Base-by-base conservation (phyloP, 2,113 vertebrate genomes). In the Gymnogyps californianus region DNA sequence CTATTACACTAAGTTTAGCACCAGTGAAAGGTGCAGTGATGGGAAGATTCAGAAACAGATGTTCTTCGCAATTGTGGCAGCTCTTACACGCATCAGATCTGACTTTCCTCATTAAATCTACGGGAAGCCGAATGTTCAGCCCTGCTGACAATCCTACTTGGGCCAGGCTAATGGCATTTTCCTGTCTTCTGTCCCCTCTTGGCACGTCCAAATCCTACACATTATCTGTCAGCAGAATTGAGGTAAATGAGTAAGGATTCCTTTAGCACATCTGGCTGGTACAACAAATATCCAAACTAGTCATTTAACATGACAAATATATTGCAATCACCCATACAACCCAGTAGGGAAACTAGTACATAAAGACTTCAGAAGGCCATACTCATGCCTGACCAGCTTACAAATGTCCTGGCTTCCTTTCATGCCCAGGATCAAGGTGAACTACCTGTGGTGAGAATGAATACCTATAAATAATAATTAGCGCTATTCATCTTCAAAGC, bases 401-500 rank as follows among this genome's bases (percentile, higher is more conserved):
- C 92, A 93, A 75, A 81, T 34, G 59, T 78, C 75, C 83, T 57
- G 88, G 59, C 77, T 93, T 83, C 88, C 79, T 96, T 96, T 94
- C 90, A 96, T 64, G 86, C 75, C 69, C 38, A 70, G 47, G 76
- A 95, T 95, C 89, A 96, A 97, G 94, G 90, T 71, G 74, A 90
- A 70, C 34, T 54, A 74, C 90, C 72, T 2, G 1, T 22, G 83
- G 69, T 16, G 83, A 86, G 86, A 79, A 89, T 18, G 61, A 93
- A 81, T 29, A 69, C 36, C 83, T 69, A 79, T 79, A 96, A 89
- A 92, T 89, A 95, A 84, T 92, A 96, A 97, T 97, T 95, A 97
- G 65, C 72, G 75, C 72, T 34, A 78, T 18, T 76, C 90, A 93
- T 52, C 93, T 95, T 94, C 94, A 92, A 96, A 97, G 95, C 67